Base-by-base conservation (phyloP, 2,113 vertebrate genomes). In the Mesembrinibis cayennensis region DNA sequence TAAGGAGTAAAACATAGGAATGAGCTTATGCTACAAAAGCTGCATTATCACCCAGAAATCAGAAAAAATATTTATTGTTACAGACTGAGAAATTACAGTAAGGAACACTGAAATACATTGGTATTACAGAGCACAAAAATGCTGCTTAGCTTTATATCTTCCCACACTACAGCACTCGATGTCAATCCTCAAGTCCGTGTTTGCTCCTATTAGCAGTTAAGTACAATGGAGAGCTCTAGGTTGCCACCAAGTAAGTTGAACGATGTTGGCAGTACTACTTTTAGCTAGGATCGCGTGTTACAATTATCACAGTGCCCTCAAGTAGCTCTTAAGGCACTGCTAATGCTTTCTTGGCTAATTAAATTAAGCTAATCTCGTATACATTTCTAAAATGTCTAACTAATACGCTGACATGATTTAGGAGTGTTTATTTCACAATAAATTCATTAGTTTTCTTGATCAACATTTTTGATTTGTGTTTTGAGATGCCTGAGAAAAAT, bases 171-270 rank as follows among this genome's bases (percentile, higher is more conserved):
- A 53, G 82, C 61, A 38, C 40, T 79, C 34, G 2, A 15, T 8
- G 78, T 78, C 89, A 56, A 47, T 61, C 45, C 69, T 10, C 72
- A 21, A 74, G 77, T 23, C 91, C 9, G 7, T 16, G 52, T 40
- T 11, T 49, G 72, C 69, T 95, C 84, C 95, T 62, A 63, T 58
- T 22, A 70, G 88, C 82, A 86, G 74, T 96, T 92, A 97, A 97
- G 95, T 6, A 97, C 95, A 97, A 96, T 89, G 97, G 96, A 96
- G 96, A 97, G 96, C 96, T 95, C 95, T 96, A 20, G 55, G 76
- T 9, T 70, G 72, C 74, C 65, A 44, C 56, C 2, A 9, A 10
- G 5, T 25, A 36, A 42, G 79, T 25, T 38, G 73, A 82, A 77
- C 5, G 20, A 63, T 11, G 76, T 29, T 42, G 89, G 88, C 93